Evolutionary conservation across 1,140 invertebrate genomes (phyloP).

Genomic region (Luehdorfia chinensis): DNA sequence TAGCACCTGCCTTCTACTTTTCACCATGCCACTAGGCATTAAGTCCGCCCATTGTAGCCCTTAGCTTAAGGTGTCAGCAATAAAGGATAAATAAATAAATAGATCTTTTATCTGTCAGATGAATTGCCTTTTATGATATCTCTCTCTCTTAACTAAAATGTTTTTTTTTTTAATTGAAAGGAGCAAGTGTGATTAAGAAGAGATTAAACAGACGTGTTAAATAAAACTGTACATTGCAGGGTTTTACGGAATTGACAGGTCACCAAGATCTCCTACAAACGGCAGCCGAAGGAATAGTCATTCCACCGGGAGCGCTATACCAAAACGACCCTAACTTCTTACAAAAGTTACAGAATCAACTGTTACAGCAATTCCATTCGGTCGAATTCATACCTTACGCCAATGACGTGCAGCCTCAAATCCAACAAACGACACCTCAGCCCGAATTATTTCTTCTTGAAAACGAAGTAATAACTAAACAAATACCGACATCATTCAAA

Average conservation of each 20-base stretch:
- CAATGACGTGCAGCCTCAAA: slow-evolving; percentile 37
- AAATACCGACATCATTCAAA: slow-evolving; percentile 41
- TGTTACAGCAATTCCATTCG: slow-evolving; percentile 52
- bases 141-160: background rate
- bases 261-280: slow-evolving; percentile 50
- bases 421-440: slow-evolving; percentile 47
- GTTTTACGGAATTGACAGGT: slow-evolving; percentile 41
- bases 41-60: too few relatives aligned
- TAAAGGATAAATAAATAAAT: too few relatives aligned
- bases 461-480: slow-evolving; percentile 68
- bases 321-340: slow-evolving; percentile 61
- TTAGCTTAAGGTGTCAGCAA: too few relatives aligned
- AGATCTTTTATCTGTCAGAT: too few relatives aligned
- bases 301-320: slow-evolving; percentile 50
- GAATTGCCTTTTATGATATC: background rate
- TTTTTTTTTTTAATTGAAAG: background rate
- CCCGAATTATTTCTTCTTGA: slow-evolving; percentile 39
- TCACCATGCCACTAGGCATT: too few relatives aligned
- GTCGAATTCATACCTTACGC: slow-evolving; percentile 60
- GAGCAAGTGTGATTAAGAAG: background rate
- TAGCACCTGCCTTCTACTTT: too few relatives aligned
- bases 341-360: slow-evolving; percentile 61
- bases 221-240: slow-evolving; percentile 35
- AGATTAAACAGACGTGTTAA: too few relatives aligned
- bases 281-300: slow-evolving; percentile 52